Conservation (phyloP, 2,797 vertebrate genomes). For the Enteromius viviparus region DNA sequence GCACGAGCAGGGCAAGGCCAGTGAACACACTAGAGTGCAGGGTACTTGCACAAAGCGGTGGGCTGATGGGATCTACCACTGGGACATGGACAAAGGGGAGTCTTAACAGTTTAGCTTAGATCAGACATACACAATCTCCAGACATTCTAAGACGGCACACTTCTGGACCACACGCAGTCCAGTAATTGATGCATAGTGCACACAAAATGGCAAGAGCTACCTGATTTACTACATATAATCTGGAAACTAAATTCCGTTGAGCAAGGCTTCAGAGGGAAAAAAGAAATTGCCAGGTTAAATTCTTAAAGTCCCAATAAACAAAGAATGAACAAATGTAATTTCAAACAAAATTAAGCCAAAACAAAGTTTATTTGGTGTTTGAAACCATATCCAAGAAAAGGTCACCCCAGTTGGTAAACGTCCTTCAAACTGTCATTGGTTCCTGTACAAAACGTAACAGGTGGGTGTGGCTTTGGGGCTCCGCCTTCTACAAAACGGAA, state of each 20-base stretch:
- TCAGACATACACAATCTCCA: neutral
- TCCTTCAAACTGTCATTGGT: too few relatives aligned
- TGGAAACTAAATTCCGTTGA: neutral
- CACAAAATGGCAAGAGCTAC: neutral
- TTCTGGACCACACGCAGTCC: neutral
- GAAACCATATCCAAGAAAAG: too few relatives aligned
- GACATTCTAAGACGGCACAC: neutral
- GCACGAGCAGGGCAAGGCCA: slow-evolving; percentile 8
- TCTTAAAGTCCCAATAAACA: neutral
- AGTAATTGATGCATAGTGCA: neutral
- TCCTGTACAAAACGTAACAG: too few relatives aligned
- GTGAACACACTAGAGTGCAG: neutral
- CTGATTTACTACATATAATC: neutral
- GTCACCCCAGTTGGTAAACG: too few relatives aligned
- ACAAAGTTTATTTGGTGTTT: too few relatives aligned
- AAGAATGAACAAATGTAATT: too few relatives aligned
- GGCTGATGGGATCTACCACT: neutral
- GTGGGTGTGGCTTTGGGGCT: too few relatives aligned
- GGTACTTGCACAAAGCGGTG: slow-evolving; percentile 5
- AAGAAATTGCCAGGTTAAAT: neutral
- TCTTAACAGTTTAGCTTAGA: slow-evolving; percentile 13
- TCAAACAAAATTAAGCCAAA: too few relatives aligned
- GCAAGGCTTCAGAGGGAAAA: neutral
- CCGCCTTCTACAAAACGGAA: neutral
- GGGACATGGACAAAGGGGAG: neutral